phyloP scores from a whole-genome alignment of 2,113 vertebrate genomes.

The Apeltes quadracus region DNA sequence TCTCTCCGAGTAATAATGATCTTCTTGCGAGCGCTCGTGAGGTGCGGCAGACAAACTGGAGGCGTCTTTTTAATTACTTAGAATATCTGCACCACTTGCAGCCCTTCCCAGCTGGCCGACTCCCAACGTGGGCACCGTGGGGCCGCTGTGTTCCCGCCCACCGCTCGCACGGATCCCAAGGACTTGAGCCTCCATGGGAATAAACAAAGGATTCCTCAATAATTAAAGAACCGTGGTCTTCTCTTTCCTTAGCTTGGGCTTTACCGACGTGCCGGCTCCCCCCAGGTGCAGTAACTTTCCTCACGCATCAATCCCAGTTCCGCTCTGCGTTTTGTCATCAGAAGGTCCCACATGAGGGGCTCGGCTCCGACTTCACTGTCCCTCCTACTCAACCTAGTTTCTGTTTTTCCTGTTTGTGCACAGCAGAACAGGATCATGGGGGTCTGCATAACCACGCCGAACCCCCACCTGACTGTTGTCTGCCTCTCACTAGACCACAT shows the following conservation, averaged over 20 bases:
- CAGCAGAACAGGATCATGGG: not conserved
- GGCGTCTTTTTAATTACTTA: conserved; percentile 64
- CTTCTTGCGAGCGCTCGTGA: conserved; percentile 26
- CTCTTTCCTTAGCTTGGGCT: conserved; percentile 27
- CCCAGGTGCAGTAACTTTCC: conserved; percentile 21
- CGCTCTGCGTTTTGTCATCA: conserved; percentile 35
- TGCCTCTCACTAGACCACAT: not conserved
- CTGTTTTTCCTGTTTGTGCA: conserved; percentile 3
- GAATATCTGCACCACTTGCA: conserved; percentile 22
- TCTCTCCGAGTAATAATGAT: conserved; percentile 42
- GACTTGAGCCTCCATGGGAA: conserved; percentile 39
- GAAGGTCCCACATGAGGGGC: not conserved
- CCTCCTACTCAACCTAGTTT: conserved; percentile 9
- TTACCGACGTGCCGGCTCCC: conserved; percentile 23
- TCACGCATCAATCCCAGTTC: conserved; percentile 26
- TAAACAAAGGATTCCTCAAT: conserved; percentile 32
- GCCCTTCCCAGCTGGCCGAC: conserved; percentile 16
- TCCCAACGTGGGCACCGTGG: conserved; percentile 23
- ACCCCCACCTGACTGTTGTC: not conserved
- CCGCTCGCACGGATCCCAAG: conserved; percentile 41
- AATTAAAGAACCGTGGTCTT: conserved; percentile 55
- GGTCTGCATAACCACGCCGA: not conserved
- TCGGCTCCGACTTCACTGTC: not conserved
- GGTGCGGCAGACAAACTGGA: conserved; percentile 27
- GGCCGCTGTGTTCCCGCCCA: conserved; percentile 43